Conservation (phyloP, 2,888 invertebrate species). For the Creontiades dilutus region DNA sequence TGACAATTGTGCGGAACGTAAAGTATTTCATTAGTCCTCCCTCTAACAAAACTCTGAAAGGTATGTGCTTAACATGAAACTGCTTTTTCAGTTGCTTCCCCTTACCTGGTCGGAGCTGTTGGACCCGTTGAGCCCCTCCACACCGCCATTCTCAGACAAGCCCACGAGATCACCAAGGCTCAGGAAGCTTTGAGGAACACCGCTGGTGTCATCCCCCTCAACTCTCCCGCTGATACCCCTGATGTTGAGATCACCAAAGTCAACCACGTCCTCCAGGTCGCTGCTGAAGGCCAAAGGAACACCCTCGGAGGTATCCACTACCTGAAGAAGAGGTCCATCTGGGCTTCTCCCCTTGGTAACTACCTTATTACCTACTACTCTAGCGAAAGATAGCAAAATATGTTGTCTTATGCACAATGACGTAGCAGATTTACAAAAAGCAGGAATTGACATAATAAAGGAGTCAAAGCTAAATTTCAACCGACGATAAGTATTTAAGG, state of each 20-base stretch:
- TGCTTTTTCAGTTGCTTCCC: slow-evolving; percentile 21
- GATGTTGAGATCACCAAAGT: slow-evolving; percentile 70
- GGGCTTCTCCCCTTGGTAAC: slow-evolving; percentile 62
- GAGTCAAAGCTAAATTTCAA: too few relatives aligned
- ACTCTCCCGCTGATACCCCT: slow-evolving; percentile 72
- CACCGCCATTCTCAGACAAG: slow-evolving; percentile 78
- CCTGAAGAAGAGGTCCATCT: slow-evolving; percentile 73
- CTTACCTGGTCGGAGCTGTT: slow-evolving; percentile 9
- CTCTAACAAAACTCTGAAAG: too few relatives aligned
- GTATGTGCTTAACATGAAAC: too few relatives aligned
- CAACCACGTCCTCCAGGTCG: slow-evolving; percentile 68
- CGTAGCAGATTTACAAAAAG: too few relatives aligned
- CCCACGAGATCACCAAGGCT: slow-evolving; percentile 74
- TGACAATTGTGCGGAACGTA: too few relatives aligned
- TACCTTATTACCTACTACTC: neutral
- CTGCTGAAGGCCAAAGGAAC: slow-evolving; percentile 67
- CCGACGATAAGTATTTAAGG: too few relatives aligned
- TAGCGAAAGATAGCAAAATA: too few relatives aligned
- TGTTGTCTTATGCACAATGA: too few relatives aligned
- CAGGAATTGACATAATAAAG: too few relatives aligned
- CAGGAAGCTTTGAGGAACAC: slow-evolving; percentile 77
- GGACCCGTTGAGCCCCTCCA: slow-evolving; percentile 78
- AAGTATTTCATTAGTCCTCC: too few relatives aligned
- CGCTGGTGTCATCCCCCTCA: slow-evolving; percentile 77
- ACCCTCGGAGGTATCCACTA: slow-evolving; percentile 60